phyloP scores from a whole-genome alignment of 2,113 vertebrate species.

The Vulpes ferrilata region DNA sequence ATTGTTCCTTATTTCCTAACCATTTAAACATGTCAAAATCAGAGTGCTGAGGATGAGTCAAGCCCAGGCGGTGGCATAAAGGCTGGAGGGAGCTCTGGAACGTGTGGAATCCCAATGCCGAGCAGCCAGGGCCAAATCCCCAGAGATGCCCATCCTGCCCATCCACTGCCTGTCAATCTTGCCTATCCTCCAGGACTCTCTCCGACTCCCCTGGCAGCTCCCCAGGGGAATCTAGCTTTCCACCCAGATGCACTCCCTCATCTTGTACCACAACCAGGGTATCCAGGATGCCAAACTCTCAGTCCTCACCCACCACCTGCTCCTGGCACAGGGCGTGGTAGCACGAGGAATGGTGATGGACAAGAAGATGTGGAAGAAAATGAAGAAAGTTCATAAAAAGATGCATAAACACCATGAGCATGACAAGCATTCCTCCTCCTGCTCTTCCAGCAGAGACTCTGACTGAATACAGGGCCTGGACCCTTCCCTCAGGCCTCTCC shows the following conservation, averaged over 20 bases:
- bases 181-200: slow-evolving; percentile 80
- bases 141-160: slow-evolving; percentile 82
- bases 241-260: slow-evolving; percentile 66
- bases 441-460: slow-evolving; percentile 85
- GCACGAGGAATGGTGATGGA: slow-evolving; percentile 83
- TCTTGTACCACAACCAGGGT: slow-evolving; percentile 72
- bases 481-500: slow-evolving; percentile 68
- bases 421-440: slow-evolving; percentile 88
- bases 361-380: slow-evolving; percentile 92
- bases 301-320: slow-evolving; percentile 83
- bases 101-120: neutral
- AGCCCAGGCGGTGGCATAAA: too few relatives aligned
- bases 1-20: neutral
- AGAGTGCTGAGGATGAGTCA: neutral
- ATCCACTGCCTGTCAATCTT: slow-evolving; percentile 75
- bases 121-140: slow-evolving; percentile 81
- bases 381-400: slow-evolving; percentile 91
- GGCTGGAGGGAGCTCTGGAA: too few relatives aligned
- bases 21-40: neutral
- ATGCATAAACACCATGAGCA: slow-evolving; percentile 81
- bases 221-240: slow-evolving; percentile 77
- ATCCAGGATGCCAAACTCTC: slow-evolving; percentile 76
- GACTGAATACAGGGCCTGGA: slow-evolving; percentile 83
- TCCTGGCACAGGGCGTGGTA: slow-evolving; percentile 83
- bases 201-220: slow-evolving; percentile 67